Conservation (phyloP, 2,113 vertebrate species). For the Upupa epops region DNA sequence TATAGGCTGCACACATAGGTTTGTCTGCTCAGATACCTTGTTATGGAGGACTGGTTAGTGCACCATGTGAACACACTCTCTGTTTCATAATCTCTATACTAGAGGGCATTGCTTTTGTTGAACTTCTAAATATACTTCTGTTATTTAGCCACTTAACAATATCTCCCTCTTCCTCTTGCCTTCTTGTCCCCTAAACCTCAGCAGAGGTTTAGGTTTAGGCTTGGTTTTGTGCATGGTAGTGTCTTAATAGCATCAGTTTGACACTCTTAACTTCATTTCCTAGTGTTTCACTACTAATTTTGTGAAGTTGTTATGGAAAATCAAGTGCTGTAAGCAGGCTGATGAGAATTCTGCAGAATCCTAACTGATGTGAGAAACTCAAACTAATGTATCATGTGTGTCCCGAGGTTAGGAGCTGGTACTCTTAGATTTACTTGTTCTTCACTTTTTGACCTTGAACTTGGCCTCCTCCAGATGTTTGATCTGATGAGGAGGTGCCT, state of each 20-base stretch:
- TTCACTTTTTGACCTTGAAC: not conserved
- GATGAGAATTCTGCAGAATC: not conserved
- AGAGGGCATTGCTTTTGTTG: not conserved
- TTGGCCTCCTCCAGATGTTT: not conserved
- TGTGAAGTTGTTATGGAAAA: not conserved
- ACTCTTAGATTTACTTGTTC: not conserved
- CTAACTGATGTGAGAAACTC: not conserved
- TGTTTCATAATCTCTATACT: not conserved
- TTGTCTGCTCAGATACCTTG: not conserved
- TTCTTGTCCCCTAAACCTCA: not conserved
- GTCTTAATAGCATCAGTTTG: not conserved
- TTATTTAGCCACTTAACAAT: not conserved
- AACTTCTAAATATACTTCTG: not conserved
- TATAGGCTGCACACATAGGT: not conserved
- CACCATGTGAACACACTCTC: not conserved
- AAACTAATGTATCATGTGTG: rapidly evolving
- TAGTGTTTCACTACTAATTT: not conserved
- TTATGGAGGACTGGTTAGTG: not conserved
- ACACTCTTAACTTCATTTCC: too few relatives aligned
- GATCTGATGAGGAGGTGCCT: too few relatives aligned
- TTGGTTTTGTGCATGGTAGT: not conserved
- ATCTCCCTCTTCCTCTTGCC: not conserved
- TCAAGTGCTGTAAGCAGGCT: not conserved
- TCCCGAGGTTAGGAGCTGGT: not conserved
- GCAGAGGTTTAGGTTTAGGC: not conserved